These are phyloP conservation scores for Drymonia ruficornis DNA, from an alignment of 2,888 invertebrate genomes.

Conservation along the genomic window DNA sequence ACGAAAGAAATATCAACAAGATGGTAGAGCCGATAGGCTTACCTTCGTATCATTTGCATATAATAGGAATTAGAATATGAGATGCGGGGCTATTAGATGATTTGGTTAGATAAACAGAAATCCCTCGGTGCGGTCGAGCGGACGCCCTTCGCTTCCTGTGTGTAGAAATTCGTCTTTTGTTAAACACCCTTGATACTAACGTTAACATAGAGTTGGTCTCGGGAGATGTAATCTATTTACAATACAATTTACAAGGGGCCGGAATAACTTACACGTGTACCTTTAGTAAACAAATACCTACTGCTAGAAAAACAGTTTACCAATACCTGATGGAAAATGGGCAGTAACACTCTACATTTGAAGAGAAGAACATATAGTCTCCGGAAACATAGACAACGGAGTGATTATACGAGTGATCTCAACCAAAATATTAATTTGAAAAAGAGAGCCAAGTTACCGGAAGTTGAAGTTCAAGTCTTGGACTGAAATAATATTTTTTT, in stretches of 20 bases:
- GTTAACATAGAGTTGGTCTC: constrained; percentile 7
- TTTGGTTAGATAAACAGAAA: constrained; percentile 45
- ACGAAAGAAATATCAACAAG: constrained; percentile 41
- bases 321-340: no score
- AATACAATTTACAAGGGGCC: background rate
- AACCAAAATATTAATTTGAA: no score
- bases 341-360: no score
- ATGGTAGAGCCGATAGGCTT: constrained; percentile 32
- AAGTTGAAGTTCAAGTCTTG: no score
- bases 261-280: background rate
- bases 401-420: no score
- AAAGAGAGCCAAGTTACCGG: no score
- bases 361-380: no score
- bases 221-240: background rate
- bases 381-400: no score
- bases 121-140: constrained; percentile 30
- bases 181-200: constrained; percentile 14
- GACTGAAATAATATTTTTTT: no score
- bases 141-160: constrained; percentile 17
- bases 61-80: constrained; percentile 53
- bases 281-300: no score
- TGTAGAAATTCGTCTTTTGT: constrained; percentile 25
- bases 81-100: constrained; percentile 42
- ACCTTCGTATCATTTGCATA: constrained; percentile 42
- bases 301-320: no score